Percentiles rank a stretch among this genome's conserved stretches.
Conservation (phyloP, 1,140 invertebrate genomes). For the Stenopsyche tienmushanensis region DNA sequence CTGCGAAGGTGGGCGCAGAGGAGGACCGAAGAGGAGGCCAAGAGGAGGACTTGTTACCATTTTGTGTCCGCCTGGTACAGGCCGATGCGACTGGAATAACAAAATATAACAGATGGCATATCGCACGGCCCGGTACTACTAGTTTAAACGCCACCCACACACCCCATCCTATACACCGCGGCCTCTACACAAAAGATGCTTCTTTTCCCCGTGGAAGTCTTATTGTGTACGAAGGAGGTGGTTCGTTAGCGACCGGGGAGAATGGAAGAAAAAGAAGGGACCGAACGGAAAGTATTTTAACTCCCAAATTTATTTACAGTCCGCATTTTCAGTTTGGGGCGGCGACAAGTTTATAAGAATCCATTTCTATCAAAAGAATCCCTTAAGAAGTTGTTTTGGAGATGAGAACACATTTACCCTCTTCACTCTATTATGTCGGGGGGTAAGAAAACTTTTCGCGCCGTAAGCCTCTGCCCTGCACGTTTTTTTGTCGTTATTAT, state of each 20-base stretch:
- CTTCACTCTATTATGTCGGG: neutral
- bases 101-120: slow-evolving; percentile 42
- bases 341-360: slow-evolving; percentile 33
- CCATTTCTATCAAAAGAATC: slow-evolving; percentile 20
- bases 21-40: neutral
- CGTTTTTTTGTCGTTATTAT: neutral
- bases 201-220: neutral
- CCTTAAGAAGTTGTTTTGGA: slow-evolving; percentile 21
- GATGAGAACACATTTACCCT: slow-evolving; percentile 13
- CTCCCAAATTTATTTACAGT: slow-evolving; percentile 39
- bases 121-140: slow-evolving; percentile 33
- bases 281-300: slow-evolving; percentile 36
- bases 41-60: slow-evolving; percentile 37
- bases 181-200: neutral
- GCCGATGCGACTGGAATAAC: slow-evolving; percentile 40
- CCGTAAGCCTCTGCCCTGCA: neutral
- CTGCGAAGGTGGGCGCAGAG: slow-evolving; percentile 13
- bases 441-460: neutral
- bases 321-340: slow-evolving; percentile 7
- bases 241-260: slow-evolving; percentile 35
- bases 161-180: too few species aligned
- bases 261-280: slow-evolving; percentile 13
- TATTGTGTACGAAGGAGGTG: neutral
- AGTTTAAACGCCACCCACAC: neutral
- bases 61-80: slow-evolving; percentile 40